Evolutionary conservation across 2,113 vertebrate species (phyloP).

Genomic region (Chitala chitala): DNA sequence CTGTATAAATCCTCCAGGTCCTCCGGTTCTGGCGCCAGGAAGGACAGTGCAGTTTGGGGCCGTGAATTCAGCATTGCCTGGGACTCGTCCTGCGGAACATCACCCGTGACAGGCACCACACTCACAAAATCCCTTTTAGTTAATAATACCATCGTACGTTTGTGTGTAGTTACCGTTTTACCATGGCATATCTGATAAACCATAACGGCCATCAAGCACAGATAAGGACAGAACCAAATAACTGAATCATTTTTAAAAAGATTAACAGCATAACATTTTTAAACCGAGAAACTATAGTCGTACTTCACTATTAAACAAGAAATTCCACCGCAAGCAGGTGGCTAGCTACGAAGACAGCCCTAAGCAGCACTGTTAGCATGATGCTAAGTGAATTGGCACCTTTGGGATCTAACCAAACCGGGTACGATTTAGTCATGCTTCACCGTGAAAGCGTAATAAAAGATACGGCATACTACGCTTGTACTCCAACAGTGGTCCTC

Average conservation of each 20-base stretch:
- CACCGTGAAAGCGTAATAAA: too few relatives aligned
- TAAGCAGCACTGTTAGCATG: conserved; percentile 37
- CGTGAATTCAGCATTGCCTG: conserved; percentile 70
- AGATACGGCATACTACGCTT: not conserved
- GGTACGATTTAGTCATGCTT: not conserved
- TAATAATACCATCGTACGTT: not conserved
- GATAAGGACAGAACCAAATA: too few relatives aligned
- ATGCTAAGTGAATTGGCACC: conserved; percentile 57
- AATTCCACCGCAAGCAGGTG: conserved; percentile 17
- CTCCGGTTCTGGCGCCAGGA: conserved; percentile 82
- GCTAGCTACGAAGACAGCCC: conserved; percentile 21
- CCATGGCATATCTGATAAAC: too few relatives aligned
- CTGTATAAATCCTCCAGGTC: conserved; percentile 86
- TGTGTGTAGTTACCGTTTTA: not conserved
- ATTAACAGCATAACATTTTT: not conserved
- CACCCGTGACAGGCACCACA: not conserved
- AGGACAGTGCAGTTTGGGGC: conserved; percentile 81
- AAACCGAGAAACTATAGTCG: not conserved
- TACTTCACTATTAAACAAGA: not conserved
- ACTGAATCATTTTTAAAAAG: not conserved
- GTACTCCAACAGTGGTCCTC: not conserved
- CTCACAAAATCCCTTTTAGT: not conserved
- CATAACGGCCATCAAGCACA: too few relatives aligned
- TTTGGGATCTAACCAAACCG: conserved; percentile 30
- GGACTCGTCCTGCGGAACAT: conserved; percentile 68